Base-by-base conservation (phyloP, 2,888 invertebrate genomes). In the Drosophila stalkeri region DNA sequence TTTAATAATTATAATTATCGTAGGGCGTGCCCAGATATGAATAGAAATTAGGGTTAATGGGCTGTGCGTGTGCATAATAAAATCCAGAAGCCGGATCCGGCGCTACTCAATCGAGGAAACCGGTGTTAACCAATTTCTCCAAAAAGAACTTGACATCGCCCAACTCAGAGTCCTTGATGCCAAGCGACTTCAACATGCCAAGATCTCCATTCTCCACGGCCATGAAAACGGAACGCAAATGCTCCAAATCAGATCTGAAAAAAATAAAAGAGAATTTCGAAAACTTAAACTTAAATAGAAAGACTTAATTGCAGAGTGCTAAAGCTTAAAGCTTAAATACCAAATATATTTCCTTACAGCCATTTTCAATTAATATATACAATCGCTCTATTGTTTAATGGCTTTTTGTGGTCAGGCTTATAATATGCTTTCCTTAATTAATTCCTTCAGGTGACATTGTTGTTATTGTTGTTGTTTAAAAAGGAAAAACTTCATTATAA, bases 101-200 rank as follows among this genome's bases (percentile, higher is more conserved):
- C 93, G 94, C 95, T 94, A 95, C 95, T 96, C 96, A 98, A 94
- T 98, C 98, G 93, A 98, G 96, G 94, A 98, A 98, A 86, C 98
- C 98, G 82, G 98, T 98, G 94, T 98, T 98, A 71, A 98, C 98
- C 91, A 98, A 95, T 94, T 98, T 98, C 94, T 98, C 98, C 91
- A 98, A 95, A 95, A 98, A 98, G 94, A 98, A 98, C 93, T 98
- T 98, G 64, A 98, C 98, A 92, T 98, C 98, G 20, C 98, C 98
- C 77, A 98, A 94, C 92, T 98, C 98, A 0, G 98, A 98, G 93
- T 98, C 98, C 94, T 98, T 98, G 93, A 98, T 98, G 81, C 98
- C 98, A 75, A 98, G 95, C 14, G 98, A 97, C 92, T 98, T 98
- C 71, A 98, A 94, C 97, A 98, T 97, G 71, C 98, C 98, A 73